phyloP scores from a whole-genome alignment of 2,113 vertebrate genomes.

The Plotosus lineatus region DNA sequence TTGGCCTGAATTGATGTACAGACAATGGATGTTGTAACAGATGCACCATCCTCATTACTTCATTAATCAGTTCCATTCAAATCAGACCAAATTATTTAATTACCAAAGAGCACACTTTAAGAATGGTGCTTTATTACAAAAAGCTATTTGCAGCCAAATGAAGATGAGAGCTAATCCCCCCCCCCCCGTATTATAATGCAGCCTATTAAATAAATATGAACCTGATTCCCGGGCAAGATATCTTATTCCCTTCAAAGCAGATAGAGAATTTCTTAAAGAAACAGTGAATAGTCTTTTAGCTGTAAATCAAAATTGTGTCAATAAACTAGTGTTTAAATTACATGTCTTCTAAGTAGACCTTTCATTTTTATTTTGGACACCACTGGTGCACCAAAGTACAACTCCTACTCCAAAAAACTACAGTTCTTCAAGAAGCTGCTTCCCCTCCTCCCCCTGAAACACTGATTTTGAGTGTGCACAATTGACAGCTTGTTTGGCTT shows the following conservation, averaged over 20 bases:
- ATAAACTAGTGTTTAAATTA: background rate
- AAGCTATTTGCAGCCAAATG: background rate
- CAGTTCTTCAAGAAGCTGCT: no score
- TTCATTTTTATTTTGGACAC: no score
- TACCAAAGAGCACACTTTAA: background rate
- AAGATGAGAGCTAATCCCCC: background rate
- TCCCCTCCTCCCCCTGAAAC: no score
- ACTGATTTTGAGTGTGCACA: no score
- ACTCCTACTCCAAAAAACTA: no score
- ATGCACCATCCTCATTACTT: background rate
- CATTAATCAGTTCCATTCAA: constrained; percentile 13
- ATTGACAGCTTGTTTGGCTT: no score
- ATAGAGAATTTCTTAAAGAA: background rate
- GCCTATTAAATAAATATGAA: background rate
- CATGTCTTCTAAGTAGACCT: no score
- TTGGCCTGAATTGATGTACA: constrained; percentile 6
- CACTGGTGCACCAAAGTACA: no score
- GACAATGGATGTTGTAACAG: constrained; percentile 2
- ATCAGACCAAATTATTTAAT: constrained; percentile 15
- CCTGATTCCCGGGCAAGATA: background rate
- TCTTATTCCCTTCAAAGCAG: background rate
- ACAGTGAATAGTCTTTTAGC: background rate
- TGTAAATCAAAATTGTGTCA: background rate
- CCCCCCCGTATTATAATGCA: background rate
- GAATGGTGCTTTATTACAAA: background rate